A percentile compares a stretch with the other conserved stretches of the same genome.
Conservation (phyloP, 1,140 invertebrate genomes). For the Leptopilina boulardi region DNA sequence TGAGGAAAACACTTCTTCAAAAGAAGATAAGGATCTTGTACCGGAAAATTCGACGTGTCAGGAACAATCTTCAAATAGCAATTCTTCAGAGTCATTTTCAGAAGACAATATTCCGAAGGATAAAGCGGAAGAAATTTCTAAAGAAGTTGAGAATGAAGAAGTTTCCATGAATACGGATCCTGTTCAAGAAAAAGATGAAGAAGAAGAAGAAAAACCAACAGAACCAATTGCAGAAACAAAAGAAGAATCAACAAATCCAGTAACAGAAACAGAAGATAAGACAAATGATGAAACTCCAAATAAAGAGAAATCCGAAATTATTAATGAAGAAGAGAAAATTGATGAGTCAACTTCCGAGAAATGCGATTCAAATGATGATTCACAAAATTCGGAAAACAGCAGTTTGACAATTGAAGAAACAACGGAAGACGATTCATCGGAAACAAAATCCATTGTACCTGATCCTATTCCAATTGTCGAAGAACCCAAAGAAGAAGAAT, state of each 20-base stretch:
- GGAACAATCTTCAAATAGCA: background rate
- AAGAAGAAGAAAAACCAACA: constrained; percentile 33
- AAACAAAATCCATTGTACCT: constrained; percentile 56
- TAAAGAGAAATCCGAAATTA: constrained; percentile 34
- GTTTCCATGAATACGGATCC: constrained; percentile 10
- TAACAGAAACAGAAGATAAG: background rate
- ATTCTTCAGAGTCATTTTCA: constrained; percentile 2
- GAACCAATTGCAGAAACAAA: background rate
- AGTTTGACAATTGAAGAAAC: constrained; percentile 64
- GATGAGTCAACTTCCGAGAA: constrained; percentile 53
- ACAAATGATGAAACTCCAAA: background rate
- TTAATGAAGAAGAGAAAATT: constrained; percentile 46
- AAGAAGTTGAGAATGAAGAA: background rate
- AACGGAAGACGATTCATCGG: constrained; percentile 54
- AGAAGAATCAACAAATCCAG: background rate
- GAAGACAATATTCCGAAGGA: background rate
- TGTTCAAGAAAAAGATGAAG: constrained; percentile 33
- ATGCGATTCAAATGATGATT: constrained; percentile 29
- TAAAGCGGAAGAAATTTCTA: background rate
- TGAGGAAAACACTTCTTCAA: background rate
- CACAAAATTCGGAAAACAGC: constrained; percentile 26
- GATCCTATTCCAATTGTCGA: constrained; percentile 68
- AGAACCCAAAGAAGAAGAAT: constrained; percentile 64
- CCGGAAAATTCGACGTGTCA: background rate
- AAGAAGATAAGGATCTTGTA: background rate